Evolutionary conservation across 2,797 vertebrate species (phyloP).

Genomic region (Poecilia gillii): DNA sequence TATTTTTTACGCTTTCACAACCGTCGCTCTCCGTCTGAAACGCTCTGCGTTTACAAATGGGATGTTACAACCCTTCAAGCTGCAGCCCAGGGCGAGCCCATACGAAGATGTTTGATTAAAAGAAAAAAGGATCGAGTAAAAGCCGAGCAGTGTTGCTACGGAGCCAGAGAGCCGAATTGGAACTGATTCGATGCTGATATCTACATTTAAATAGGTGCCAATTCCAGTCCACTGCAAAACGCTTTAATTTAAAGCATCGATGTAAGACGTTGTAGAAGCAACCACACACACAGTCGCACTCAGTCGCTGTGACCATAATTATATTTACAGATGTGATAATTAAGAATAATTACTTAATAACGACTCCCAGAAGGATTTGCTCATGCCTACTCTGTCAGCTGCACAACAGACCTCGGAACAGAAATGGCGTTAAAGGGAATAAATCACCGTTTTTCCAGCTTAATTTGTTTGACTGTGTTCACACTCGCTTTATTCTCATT

Average conservation of each 20-base stretch:
- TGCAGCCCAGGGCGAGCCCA: conserved; percentile 40
- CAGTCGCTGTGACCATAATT: not conserved
- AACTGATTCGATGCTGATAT: not conserved
- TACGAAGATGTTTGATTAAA: conserved; percentile 48
- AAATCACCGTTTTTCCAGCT: not conserved
- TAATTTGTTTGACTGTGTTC: not conserved
- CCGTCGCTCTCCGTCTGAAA: conserved; percentile 44
- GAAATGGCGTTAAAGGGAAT: not conserved
- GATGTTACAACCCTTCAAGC: conserved; percentile 57
- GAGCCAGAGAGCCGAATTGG: not conserved
- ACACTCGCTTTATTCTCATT: not conserved
- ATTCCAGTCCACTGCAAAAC: not conserved
- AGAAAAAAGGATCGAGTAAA: conserved; percentile 10
- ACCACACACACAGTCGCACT: not conserved
- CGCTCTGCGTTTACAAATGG: conserved; percentile 51
- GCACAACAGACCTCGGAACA: not conserved
- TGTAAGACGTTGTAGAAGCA: not conserved
- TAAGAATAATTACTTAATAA: not conserved
- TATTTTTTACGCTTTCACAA: conserved; percentile 50
- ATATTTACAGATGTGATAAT: not conserved
- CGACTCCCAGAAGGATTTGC: not conserved
- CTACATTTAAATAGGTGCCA: not conserved
- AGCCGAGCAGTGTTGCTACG: not conserved
- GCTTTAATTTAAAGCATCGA: not conserved
- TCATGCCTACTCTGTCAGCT: not conserved